phyloP scores from a whole-genome alignment of 2,888 invertebrate genomes.

The Spisula subtruncata region DNA sequence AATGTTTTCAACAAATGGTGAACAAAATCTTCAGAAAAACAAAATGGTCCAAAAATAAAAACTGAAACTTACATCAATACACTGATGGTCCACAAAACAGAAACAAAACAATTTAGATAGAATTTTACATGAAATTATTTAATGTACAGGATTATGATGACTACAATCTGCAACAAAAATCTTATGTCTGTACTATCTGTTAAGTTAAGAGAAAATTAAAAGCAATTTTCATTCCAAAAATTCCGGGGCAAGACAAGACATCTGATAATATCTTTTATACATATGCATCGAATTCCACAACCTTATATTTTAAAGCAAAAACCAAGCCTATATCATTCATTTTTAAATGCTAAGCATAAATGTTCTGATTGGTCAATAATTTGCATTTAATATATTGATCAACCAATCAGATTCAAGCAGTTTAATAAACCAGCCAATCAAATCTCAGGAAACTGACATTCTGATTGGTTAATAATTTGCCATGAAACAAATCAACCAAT shows the following conservation, averaged over 20 bases:
- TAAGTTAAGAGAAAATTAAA: no score
- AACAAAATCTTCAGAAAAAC: background rate
- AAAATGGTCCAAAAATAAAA: slow-evolving; percentile 10
- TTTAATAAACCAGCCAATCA: background rate
- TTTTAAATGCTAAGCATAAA: background rate
- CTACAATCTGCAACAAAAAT: no score
- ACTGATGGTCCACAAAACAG: background rate
- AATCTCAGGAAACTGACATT: background rate
- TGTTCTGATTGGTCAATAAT: background rate
- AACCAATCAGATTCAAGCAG: background rate
- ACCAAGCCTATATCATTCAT: no score
- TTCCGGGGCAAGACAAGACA: no score
- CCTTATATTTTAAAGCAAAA: no score
- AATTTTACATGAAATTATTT: background rate
- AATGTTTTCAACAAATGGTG: background rate
- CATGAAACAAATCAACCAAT: background rate
- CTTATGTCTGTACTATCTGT: no score
- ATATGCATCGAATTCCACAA: no score
- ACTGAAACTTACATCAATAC: background rate
- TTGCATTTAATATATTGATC: background rate
- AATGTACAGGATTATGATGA: no score
- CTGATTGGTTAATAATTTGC: background rate
- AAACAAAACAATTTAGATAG: background rate
- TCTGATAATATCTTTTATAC: no score
- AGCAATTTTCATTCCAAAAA: no score